A percentile compares a stretch with the other conserved stretches of the same genome.
Evolutionary conservation across 2,888 invertebrate species (phyloP).

Genomic region (Apotomis capreana): DNA sequence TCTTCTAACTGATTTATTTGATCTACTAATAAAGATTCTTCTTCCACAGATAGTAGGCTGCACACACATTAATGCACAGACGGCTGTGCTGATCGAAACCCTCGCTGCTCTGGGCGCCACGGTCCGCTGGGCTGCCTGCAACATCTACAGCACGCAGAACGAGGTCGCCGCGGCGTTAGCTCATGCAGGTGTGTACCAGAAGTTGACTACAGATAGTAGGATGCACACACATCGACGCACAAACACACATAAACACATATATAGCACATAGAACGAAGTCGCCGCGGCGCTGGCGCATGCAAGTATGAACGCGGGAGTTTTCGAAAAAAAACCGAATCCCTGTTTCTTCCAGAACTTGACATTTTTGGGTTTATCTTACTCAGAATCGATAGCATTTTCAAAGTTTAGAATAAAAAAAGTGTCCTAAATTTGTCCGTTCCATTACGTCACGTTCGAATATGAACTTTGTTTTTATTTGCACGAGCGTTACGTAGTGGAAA

Average conservation of each 20-base stretch:
- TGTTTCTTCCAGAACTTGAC: too few species aligned
- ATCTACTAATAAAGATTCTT: not conserved
- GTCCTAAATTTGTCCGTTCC: too few species aligned
- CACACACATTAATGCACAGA: slow-evolving; percentile 99
- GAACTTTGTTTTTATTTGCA: too few species aligned
- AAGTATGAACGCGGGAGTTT: slow-evolving; percentile 52
- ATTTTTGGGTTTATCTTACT: too few species aligned
- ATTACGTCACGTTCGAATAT: too few species aligned
- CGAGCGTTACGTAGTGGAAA: too few species aligned
- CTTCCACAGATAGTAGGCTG: slow-evolving; percentile 92
- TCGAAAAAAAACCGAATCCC: too few species aligned
- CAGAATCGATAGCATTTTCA: too few species aligned
- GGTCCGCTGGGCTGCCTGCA: slow-evolving; percentile 98
- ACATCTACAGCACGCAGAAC: slow-evolving; percentile 99
- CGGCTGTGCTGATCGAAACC: slow-evolving; percentile 97
- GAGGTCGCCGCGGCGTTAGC: slow-evolving; percentile 98
- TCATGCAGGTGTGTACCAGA: slow-evolving; percentile 83
- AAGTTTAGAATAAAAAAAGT: too few species aligned
- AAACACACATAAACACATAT: slow-evolving; percentile 87
- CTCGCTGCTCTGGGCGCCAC: slow-evolving; percentile 94
- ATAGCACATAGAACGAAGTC: slow-evolving; percentile 99
- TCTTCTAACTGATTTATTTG: too few species aligned
- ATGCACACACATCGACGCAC: slow-evolving; percentile 14
- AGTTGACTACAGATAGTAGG: too few species aligned
- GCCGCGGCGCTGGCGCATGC: slow-evolving; percentile 97